phyloP scores from a whole-genome alignment of 1,140 invertebrate genomes.

The Micrasema minimum region DNA sequence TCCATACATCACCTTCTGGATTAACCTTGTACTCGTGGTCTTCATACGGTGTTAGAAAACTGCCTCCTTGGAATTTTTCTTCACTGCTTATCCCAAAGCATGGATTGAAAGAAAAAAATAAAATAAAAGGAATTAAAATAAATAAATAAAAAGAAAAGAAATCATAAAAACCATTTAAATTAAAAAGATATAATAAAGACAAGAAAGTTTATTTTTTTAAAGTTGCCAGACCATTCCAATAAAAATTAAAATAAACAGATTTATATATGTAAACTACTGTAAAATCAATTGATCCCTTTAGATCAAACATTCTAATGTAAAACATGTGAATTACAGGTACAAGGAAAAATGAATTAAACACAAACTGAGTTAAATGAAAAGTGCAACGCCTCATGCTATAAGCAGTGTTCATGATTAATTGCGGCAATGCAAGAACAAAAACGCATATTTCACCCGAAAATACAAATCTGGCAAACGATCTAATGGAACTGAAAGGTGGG shows the following conservation, averaged over 20 bases:
- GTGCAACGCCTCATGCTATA: conserved; percentile 17
- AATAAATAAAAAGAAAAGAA: conserved; percentile 26
- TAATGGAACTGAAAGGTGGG: too few relatives aligned
- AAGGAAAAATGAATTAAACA: too few relatives aligned
- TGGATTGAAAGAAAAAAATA: conserved; percentile 39
- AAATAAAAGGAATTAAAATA: conserved; percentile 45
- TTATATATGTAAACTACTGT: too few relatives aligned
- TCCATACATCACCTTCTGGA: neutral
- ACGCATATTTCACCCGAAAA: neutral
- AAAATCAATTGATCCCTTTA: too few relatives aligned
- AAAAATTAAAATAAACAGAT: too few relatives aligned
- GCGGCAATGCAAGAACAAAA: conserved; percentile 3
- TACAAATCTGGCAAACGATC: too few relatives aligned
- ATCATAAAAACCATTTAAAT: too few relatives aligned
- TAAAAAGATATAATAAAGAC: too few relatives aligned
- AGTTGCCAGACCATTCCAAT: too few relatives aligned
- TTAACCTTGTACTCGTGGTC: conserved; percentile 15
- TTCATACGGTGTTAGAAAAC: conserved; percentile 34
- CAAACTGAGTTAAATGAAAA: conserved; percentile 8
- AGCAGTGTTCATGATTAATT: conserved; percentile 20
- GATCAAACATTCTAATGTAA: too few relatives aligned
- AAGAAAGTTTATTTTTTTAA: too few relatives aligned
- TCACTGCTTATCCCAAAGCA: conserved; percentile 29
- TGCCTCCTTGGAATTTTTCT: conserved; percentile 26
- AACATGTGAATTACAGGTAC: too few relatives aligned